These are phyloP conservation scores for Thalassoma bifasciatum DNA, from an alignment of 2,113 vertebrate species.

Conservation along the genomic window DNA sequence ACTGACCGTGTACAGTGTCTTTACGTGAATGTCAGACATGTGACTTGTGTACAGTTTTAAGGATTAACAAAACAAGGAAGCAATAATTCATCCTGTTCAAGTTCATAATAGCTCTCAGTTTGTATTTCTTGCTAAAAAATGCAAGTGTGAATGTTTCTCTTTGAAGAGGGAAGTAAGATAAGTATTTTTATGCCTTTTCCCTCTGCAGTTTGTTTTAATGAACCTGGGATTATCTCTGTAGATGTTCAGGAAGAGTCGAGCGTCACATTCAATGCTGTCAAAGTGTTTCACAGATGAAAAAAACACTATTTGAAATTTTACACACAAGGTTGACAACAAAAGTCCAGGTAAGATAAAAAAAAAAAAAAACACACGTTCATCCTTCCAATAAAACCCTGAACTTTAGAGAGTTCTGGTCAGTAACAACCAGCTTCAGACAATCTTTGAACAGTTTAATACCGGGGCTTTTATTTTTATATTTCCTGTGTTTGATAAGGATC, in stretches of 20 bases:
- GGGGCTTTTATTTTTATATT: constrained; percentile 79
- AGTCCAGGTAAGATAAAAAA: background rate
- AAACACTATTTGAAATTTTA: background rate
- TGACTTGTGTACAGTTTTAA: constrained; percentile 49
- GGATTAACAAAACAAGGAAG: constrained; percentile 44
- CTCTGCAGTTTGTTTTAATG: constrained; percentile 24
- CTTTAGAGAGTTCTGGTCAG: constrained; percentile 36
- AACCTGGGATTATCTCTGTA: constrained; percentile 37
- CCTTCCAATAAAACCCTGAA: constrained; percentile 16
- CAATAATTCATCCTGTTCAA: constrained; percentile 61
- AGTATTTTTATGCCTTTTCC: constrained; percentile 37
- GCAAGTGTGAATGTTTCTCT: constrained; percentile 64
- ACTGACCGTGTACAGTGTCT: constrained; percentile 33
- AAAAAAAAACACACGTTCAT: background rate
- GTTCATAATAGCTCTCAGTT: constrained; percentile 35
- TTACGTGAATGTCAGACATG: constrained; percentile 39
- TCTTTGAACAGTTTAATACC: constrained; percentile 73
- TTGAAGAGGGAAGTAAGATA: constrained; percentile 40
- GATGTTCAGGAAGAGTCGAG: constrained; percentile 20
- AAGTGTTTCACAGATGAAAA: constrained; percentile 4
- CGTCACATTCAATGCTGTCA: constrained; percentile 29
- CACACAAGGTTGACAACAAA: constrained; percentile 7
- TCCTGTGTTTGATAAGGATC: constrained; percentile 61
- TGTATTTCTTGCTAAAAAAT: constrained; percentile 45
- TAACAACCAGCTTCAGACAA: constrained; percentile 78